phyloP scores from a whole-genome alignment of 2,113 vertebrate species.

The Crotalus horridus region DNA sequence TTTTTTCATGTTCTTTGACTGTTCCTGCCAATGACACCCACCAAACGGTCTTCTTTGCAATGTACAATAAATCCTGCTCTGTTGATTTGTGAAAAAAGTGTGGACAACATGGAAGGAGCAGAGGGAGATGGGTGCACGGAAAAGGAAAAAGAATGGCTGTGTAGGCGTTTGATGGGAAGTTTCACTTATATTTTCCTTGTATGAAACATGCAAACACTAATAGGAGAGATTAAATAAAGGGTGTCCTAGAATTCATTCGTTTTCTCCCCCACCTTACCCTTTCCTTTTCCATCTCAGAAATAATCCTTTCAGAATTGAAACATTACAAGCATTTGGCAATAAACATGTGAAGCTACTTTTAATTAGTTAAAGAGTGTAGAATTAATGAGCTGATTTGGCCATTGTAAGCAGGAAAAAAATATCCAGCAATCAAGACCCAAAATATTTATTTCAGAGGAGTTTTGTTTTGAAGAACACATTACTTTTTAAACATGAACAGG shows the following conservation, averaged over 20 bases:
- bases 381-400: not conserved
- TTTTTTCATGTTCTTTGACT: not conserved
- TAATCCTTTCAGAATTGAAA: not conserved
- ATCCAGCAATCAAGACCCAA: not conserved
- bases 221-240: not conserved
- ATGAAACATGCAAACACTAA: not conserved
- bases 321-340: not conserved
- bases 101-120: not conserved
- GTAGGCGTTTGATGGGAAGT: not conserved
- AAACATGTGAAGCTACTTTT: not conserved
- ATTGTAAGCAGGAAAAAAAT: not conserved
- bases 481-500: not conserved
- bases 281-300: not conserved
- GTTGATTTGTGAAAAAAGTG: not conserved
- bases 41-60: not conserved
- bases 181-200: not conserved
- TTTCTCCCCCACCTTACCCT: not conserved
- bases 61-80: not conserved
- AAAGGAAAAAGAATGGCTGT: not conserved
- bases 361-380: not conserved
- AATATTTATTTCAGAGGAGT: not conserved
- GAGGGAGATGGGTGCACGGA: not conserved
- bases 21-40: not conserved
- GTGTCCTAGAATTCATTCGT: not conserved
- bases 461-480: not conserved